Conservation (phyloP, 2,113 vertebrate species). For the Oxyruncus cristatus region DNA sequence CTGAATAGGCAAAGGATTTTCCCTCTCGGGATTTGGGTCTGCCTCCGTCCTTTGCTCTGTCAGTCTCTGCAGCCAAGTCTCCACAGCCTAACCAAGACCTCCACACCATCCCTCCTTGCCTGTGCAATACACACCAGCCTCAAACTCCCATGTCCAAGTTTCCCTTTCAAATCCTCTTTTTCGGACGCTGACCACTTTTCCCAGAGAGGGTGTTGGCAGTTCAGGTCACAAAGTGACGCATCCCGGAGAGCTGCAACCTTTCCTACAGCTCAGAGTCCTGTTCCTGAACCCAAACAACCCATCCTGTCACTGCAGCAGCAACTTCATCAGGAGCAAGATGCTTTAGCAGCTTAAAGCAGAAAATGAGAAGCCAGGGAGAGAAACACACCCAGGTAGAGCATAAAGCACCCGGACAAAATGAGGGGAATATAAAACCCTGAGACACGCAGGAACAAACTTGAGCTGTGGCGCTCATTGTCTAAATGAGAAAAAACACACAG, state of each 20-base stretch:
- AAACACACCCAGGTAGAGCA: neutral
- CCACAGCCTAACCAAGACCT: too few relatives aligned
- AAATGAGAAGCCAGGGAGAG: neutral
- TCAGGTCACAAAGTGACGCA: neutral
- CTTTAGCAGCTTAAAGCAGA: neutral
- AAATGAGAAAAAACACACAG: slow-evolving; percentile 30
- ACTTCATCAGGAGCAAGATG: neutral
- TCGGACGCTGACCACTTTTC: neutral
- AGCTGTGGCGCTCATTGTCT: neutral
- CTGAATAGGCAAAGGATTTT: neutral
- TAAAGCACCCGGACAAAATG: neutral
- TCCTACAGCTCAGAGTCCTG: neutral
- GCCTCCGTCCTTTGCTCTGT: neutral
- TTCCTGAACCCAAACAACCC: neutral
- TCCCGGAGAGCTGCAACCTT: neutral
- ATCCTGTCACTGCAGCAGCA: neutral
- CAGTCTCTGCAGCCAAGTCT: neutral
- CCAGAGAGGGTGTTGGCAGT: neutral
- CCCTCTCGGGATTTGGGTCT: neutral
- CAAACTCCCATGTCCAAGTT: neutral
- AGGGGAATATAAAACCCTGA: neutral
- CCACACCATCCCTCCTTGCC: neutral
- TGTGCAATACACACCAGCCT: neutral
- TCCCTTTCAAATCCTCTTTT: neutral
- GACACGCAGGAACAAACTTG: neutral